Evolutionary conservation across 2,888 invertebrate genomes (phyloP).

Genomic region (Lingula anatina): DNA sequence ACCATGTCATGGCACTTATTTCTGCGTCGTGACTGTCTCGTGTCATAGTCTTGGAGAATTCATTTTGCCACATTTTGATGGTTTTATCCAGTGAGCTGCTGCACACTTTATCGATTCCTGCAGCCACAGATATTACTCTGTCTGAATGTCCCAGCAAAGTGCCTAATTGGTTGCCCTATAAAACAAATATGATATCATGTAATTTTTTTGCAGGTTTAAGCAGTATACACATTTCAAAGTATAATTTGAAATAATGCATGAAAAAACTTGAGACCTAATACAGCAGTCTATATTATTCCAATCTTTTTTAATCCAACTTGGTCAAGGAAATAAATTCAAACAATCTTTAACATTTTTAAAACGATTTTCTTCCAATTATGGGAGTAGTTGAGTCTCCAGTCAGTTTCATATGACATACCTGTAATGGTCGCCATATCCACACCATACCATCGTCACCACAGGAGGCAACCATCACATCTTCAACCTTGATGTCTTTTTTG

Average conservation of each 20-base stretch:
- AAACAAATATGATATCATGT: neutral
- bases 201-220: neutral
- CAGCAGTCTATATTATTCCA: too few relatives aligned
- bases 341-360: too few relatives aligned
- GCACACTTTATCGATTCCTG: slow-evolving; percentile 24
- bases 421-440: slow-evolving; percentile 36
- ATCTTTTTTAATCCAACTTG: too few relatives aligned
- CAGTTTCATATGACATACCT: slow-evolving; percentile 17
- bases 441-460: slow-evolving; percentile 44
- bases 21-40: slow-evolving; percentile 26
- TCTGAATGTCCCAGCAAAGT: slow-evolving; percentile 42
- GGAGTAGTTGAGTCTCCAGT: too few relatives aligned
- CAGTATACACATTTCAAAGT: neutral
- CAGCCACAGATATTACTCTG: slow-evolving; percentile 34
- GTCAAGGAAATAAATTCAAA: too few relatives aligned
- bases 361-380: too few relatives aligned
- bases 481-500: slow-evolving; percentile 18
- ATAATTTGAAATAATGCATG: neutral
- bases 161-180: slow-evolving; percentile 39
- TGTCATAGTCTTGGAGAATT: slow-evolving; percentile 13
- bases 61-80: slow-evolving; percentile 37
- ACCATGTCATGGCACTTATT: slow-evolving; percentile 24
- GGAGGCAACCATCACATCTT: slow-evolving; percentile 39
- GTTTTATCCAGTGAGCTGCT: slow-evolving; percentile 37
- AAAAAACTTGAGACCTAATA: neutral